A percentile compares a stretch with the other conserved stretches of the same genome.
These are phyloP conservation scores for Catamblyrhynchus diadema DNA, from an alignment of 2,797 vertebrate species.

Conservation along the genomic window DNA sequence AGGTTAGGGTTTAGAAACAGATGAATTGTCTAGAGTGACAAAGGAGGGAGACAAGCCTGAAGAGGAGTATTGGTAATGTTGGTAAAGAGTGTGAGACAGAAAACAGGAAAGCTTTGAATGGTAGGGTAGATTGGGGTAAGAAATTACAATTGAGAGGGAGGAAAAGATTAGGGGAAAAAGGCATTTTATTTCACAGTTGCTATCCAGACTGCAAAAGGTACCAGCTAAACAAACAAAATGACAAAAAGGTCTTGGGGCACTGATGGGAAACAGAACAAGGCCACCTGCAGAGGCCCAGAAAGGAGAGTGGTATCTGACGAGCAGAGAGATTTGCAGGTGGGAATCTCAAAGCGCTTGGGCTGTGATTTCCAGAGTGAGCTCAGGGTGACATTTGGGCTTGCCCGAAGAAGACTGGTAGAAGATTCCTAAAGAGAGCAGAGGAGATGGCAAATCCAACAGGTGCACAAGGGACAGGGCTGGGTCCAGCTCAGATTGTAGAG, in stretches of 20 bases:
- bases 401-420: neutral
- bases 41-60: neutral
- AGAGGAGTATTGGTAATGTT: neutral
- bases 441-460: neutral
- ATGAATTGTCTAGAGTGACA: neutral
- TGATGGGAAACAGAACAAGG: neutral
- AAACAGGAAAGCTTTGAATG: neutral
- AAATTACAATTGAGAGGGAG: neutral
- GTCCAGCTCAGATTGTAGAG: neutral
- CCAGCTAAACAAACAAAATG: neutral
- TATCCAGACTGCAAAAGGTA: neutral
- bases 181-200: neutral
- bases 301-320: neutral
- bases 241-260: neutral
- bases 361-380: neutral
- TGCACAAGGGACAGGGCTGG: neutral
- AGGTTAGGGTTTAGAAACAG: neutral
- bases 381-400: neutral
- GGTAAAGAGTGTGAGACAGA: neutral
- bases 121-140: neutral
- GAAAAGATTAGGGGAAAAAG: neutral
- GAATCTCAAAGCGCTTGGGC: neutral
- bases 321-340: neutral
- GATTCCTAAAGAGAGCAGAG: neutral
- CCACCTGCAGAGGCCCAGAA: neutral